Evolutionary conservation across 2,888 invertebrate species (phyloP).

Genomic region (Patella pellucida): DNA sequence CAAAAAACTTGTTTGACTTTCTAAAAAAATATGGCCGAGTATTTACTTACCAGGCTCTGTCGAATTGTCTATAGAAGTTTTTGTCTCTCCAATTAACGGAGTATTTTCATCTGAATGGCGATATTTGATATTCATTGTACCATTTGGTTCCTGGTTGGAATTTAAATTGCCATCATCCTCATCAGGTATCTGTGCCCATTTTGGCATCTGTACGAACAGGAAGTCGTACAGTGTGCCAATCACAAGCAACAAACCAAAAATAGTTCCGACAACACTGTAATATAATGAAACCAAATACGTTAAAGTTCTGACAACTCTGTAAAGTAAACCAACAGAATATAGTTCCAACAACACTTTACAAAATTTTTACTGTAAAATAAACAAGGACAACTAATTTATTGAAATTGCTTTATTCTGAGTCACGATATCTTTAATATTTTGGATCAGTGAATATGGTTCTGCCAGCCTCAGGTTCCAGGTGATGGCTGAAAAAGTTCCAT

Average conservation of each 20-base stretch:
- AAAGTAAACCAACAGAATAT: too few species aligned
- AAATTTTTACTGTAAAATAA: too few species aligned
- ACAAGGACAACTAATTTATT: too few species aligned
- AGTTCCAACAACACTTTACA: too few species aligned
- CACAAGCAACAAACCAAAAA: slow-evolving; percentile 25
- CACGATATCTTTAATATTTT: too few species aligned
- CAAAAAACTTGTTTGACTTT: too few species aligned
- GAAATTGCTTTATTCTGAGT: too few species aligned
- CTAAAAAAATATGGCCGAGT: too few species aligned
- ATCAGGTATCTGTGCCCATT: slow-evolving; percentile 14
- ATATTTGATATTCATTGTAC: slow-evolving; percentile 14
- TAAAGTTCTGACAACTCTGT: too few species aligned
- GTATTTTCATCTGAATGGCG: background rate
- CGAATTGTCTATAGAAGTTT: background rate
- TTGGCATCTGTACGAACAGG: slow-evolving; percentile 28
- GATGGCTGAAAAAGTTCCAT: too few species aligned
- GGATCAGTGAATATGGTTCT: too few species aligned
- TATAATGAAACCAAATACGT: background rate
- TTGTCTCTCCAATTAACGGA: background rate
- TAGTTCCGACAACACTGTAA: slow-evolving; percentile 25
- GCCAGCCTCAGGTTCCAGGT: too few species aligned
- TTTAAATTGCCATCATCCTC: background rate
- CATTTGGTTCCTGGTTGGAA: background rate
- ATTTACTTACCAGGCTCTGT: background rate
- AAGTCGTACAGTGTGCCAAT: slow-evolving; percentile 30